Conservation (phyloP, 2,888 invertebrate species). For the Lypha dubia region DNA sequence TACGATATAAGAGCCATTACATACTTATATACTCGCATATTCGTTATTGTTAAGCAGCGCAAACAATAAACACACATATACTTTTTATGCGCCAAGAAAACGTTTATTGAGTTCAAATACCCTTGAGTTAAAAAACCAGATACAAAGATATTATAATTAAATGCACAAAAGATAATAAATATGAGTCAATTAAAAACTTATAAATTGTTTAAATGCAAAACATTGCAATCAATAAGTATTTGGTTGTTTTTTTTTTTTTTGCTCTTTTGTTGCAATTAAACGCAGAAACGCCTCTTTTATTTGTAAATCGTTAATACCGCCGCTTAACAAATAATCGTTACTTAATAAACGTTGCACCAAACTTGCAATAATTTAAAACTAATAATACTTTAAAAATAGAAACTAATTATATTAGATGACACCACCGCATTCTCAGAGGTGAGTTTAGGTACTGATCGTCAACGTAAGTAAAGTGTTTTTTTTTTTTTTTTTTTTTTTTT, state of each 20-base stretch:
- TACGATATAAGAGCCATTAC: conserved; percentile 19
- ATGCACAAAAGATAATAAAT: conserved; percentile 5
- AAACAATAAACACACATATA: background rate
- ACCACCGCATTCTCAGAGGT: conserved; percentile 71
- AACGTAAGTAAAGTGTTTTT: conserved; percentile 65
- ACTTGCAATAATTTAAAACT: conserved; percentile 25
- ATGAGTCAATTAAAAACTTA: conserved; percentile 18
- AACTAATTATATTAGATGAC: conserved; percentile 32
- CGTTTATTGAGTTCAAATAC: conserved; percentile 12
- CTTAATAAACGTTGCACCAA: conserved; percentile 33
- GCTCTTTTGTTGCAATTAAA: background rate
- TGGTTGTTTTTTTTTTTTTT: too few species aligned
- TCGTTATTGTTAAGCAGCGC: too few species aligned
- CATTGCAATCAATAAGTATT: conserved; percentile 5
- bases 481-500: too few species aligned
- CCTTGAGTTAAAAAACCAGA: conserved; percentile 35
- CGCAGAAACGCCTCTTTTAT: conserved; percentile 49
- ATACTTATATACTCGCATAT: conserved; percentile 5
- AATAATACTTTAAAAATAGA: conserved; percentile 56
- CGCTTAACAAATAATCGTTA: conserved; percentile 40
- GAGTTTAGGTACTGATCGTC: conserved; percentile 70
- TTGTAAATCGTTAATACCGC: conserved; percentile 31
- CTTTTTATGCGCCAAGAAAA: conserved; percentile 5
- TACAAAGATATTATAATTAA: conserved; percentile 14
- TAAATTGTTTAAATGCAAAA: conserved; percentile 27